These are phyloP conservation scores for Pygathrix nemaeus DNA, from an alignment of 2,113 vertebrate species.

Conservation along the genomic window DNA sequence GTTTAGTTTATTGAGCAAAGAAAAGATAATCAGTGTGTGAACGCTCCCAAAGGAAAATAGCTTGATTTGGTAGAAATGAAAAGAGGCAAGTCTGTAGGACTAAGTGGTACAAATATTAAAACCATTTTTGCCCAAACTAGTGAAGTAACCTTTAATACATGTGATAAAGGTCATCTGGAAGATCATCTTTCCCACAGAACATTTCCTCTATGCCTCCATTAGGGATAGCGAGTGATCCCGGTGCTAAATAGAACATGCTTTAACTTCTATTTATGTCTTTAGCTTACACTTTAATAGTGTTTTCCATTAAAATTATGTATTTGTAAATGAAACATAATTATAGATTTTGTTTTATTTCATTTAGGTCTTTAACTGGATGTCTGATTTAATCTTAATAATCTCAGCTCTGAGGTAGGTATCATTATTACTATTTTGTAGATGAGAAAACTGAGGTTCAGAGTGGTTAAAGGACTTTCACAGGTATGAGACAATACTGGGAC, in stretches of 20 bases:
- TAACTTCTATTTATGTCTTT: neutral
- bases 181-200: neutral
- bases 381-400: neutral
- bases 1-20: neutral
- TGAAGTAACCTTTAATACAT: neutral
- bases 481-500: neutral
- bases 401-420: neutral
- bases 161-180: neutral
- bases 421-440: neutral
- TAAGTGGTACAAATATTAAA: neutral
- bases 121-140: slow-evolving; percentile 57
- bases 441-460: neutral
- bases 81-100: neutral
- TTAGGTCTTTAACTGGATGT: neutral
- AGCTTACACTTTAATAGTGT: neutral
- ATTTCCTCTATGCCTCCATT: neutral
- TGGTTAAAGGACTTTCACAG: neutral
- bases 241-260: neutral
- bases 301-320: neutral
- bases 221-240: neutral
- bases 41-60: neutral
- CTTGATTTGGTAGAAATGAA: neutral
- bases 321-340: neutral
- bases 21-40: neutral
- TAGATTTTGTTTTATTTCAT: neutral